Base-by-base conservation (phyloP, 2,888 invertebrate genomes). In the Calliopum simillimum region DNA sequence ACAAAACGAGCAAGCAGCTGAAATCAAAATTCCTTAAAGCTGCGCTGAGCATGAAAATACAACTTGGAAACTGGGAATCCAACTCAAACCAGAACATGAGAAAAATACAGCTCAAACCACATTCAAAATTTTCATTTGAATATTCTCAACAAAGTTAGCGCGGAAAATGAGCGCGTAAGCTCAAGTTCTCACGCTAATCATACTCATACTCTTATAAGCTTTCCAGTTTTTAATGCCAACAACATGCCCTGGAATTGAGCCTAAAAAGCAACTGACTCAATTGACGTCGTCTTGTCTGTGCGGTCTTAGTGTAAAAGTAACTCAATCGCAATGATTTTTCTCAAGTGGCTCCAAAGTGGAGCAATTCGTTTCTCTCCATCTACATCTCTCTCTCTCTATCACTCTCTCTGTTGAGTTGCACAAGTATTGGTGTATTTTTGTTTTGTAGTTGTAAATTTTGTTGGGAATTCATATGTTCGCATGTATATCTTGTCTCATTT, bases 231-330 rank as follows among this genome's bases (percentile, higher is more conserved):
- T 33, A 5, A 33, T 33, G 33, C 33, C 8, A 6, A 8, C 33
- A 33, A 33, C 33, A 8, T n/a, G n/a, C 43, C 14, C 12, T 61
- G 19, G 11, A 63, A 8, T 19, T 51, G 8, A 44, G 33, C 13
- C 41, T 19, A 4, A 59, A 19, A 51, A 68, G n/a, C n/a, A n/a
- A n/a, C 2, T 55, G 14, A 16, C 14, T 19, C 44, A 58, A 70
- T 23, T 65, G 70, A 49, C 64, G 70, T 65, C 70, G 70, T 12
- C 5, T 63, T 70, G 70, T 70, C 70, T 70, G 65, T 41, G 65
- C 8, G 6, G 63, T 25, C 47, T 62, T 23, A 25, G 23, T 23
- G 33, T 8, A 33, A 33, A 33, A 33, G 0, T 33, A 5, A 33
- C 33, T 33, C 33, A 33, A 6, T 8, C 1, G 33, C 33, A 1